phyloP scores from a whole-genome alignment of 2,888 invertebrate genomes.

The Oeneis ivallda region DNA sequence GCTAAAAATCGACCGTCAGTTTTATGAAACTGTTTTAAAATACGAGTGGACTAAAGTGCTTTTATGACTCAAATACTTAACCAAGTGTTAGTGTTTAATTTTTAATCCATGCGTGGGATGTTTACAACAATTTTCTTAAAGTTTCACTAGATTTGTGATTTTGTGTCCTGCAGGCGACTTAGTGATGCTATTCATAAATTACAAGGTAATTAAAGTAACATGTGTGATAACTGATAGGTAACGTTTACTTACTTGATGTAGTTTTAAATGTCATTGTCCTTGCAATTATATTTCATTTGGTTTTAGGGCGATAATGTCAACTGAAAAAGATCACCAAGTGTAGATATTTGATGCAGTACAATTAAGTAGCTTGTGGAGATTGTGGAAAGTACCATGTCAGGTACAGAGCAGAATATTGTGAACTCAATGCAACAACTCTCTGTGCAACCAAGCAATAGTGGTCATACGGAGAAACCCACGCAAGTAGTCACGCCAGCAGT shows the following conservation, averaged over 20 bases:
- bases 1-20: background rate
- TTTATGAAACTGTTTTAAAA: constrained; percentile 3
- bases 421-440: constrained; percentile 80
- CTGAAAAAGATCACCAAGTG: constrained; percentile 51
- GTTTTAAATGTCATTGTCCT: constrained; percentile 42
- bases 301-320: constrained; percentile 69
- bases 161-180: constrained; percentile 30
- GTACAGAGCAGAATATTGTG: constrained; percentile 78
- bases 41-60: constrained; percentile 8
- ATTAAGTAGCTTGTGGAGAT: constrained; percentile 36
- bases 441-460: constrained; percentile 73
- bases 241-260: constrained; percentile 21
- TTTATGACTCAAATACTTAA: background rate
- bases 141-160: constrained; percentile 34
- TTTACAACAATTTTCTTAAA: constrained; percentile 53
- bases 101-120: constrained; percentile 68
- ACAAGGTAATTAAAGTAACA: background rate
- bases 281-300: constrained; percentile 42
- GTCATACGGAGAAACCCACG: constrained; percentile 74
- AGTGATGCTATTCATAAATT: constrained; percentile 9
- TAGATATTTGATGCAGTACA: constrained; percentile 52
- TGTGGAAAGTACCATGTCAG: constrained; percentile 77
- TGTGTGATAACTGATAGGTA: background rate
- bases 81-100: constrained; percentile 40
- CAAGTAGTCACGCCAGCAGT: constrained; percentile 79